phyloP scores from a whole-genome alignment of 2,797 vertebrate species.

The Helarctos malayanus region DNA sequence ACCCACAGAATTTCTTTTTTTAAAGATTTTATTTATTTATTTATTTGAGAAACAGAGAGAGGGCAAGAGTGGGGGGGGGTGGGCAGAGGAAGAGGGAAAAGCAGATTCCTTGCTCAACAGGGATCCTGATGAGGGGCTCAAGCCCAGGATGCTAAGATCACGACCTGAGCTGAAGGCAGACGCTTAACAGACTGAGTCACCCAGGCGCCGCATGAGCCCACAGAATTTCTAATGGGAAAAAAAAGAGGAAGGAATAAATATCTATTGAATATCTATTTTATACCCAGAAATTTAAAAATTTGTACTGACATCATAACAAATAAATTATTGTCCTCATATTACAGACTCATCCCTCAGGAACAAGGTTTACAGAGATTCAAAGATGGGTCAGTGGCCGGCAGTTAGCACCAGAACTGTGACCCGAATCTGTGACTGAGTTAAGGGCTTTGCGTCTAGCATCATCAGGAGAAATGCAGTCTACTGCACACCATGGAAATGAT shows the following conservation, averaged over 20 bases:
- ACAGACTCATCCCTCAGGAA: neutral
- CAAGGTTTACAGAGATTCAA: neutral
- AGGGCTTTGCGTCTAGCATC: neutral
- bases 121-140: neutral
- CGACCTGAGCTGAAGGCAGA: neutral
- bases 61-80: too few species aligned
- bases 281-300: neutral
- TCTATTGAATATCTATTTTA: neutral
- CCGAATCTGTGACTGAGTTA: neutral
- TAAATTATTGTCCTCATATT: neutral
- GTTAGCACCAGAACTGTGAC: neutral
- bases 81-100: too few species aligned
- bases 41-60: too few species aligned
- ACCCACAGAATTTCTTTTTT: neutral
- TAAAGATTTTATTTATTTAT: too few species aligned
- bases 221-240: neutral
- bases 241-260: neutral
- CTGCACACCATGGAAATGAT: too few species aligned
- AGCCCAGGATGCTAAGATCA: neutral
- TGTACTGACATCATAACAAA: neutral
- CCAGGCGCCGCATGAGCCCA: neutral
- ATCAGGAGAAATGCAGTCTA: accelerated
- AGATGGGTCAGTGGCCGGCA: accelerated
- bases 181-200: neutral
- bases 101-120: neutral